A percentile compares a stretch with the other conserved stretches of the same genome.
Conservation (phyloP, 2,888 invertebrate species). For the Drosophila neutralis region DNA sequence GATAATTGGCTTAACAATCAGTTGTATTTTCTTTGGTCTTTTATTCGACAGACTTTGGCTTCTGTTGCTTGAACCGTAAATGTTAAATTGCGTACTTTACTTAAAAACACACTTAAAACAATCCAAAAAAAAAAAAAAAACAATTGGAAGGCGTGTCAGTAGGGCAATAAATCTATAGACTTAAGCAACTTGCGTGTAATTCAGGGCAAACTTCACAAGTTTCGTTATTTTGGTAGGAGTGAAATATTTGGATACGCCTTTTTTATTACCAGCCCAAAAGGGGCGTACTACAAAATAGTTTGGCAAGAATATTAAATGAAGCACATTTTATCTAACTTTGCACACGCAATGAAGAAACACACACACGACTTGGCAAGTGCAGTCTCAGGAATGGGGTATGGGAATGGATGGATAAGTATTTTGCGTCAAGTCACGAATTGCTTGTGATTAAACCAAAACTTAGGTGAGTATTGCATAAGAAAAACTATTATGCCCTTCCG, state of each 20-base stretch:
- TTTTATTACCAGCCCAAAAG: slow-evolving; percentile 7
- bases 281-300: slow-evolving; percentile 4
- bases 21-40: slow-evolving; percentile 2
- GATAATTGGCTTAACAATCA: slow-evolving; percentile 76
- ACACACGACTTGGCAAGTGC: not conserved
- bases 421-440: not conserved
- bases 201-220: slow-evolving; percentile 21
- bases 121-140: slow-evolving; percentile 11
- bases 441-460: not conserved
- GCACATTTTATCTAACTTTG: slow-evolving; percentile 16
- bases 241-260: slow-evolving; percentile 1
- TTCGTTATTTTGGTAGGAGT: not conserved
- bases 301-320: not conserved
- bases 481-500: not conserved
- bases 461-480: not conserved
- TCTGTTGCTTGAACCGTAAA: slow-evolving; percentile 71
- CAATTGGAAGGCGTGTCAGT: slow-evolving; percentile 30
- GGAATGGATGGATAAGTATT: not conserved
- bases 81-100: slow-evolving; percentile 65
- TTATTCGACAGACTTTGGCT: slow-evolving; percentile 46
- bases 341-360: not conserved
- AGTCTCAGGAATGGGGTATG: not conserved
- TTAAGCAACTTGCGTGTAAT: slow-evolving; percentile 9
- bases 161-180: slow-evolving; percentile 44
- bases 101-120: slow-evolving; percentile 10